Evolutionary conservation across 92 coral and sea anemone genomes (phyloP).

Genomic region (Epizoanthus fatuus): DNA sequence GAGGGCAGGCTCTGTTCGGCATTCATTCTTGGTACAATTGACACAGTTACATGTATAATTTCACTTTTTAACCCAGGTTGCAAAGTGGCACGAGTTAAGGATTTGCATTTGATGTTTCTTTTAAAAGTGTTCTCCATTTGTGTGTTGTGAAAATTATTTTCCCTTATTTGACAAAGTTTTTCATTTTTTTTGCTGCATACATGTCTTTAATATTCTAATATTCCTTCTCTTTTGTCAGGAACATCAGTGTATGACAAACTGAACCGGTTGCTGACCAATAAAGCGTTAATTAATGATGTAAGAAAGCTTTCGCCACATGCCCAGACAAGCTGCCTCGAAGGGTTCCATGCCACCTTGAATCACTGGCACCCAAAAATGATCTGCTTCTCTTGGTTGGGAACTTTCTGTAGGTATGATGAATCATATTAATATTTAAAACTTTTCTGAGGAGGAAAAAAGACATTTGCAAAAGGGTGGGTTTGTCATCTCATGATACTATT

Average conservation of each 20-base stretch:
- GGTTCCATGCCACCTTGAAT: slow-evolving; percentile 61
- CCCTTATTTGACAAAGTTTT: no score
- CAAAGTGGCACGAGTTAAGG: no score
- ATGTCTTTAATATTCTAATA: no score
- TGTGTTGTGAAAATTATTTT: no score
- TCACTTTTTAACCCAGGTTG: no score
- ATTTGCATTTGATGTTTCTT: no score
- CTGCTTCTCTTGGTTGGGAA: slow-evolving; percentile 68
- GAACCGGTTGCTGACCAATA: slow-evolving; percentile 22
- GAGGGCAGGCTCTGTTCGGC: no score
- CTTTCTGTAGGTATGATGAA: slow-evolving; percentile 49
- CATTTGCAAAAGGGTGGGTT: neutral
- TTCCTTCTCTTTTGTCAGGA: slow-evolving; percentile 15
- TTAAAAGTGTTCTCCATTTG: no score
- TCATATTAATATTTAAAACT: neutral
- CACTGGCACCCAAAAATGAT: slow-evolving; percentile 68
- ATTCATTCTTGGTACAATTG: no score
- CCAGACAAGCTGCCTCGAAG: slow-evolving; percentile 63
- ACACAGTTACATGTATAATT: no score
- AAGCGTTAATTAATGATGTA: slow-evolving; percentile 39
- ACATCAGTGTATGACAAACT: slow-evolving; percentile 44
- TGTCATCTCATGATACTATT: neutral
- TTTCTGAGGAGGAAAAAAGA: no score
- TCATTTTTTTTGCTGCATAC: no score
- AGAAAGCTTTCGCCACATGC: slow-evolving; percentile 63